Evolutionary conservation across 2,797 vertebrate species (phyloP), one percentile per base, ranked within the genome.

Genomic region (Apogon hyalosoma): DNA sequence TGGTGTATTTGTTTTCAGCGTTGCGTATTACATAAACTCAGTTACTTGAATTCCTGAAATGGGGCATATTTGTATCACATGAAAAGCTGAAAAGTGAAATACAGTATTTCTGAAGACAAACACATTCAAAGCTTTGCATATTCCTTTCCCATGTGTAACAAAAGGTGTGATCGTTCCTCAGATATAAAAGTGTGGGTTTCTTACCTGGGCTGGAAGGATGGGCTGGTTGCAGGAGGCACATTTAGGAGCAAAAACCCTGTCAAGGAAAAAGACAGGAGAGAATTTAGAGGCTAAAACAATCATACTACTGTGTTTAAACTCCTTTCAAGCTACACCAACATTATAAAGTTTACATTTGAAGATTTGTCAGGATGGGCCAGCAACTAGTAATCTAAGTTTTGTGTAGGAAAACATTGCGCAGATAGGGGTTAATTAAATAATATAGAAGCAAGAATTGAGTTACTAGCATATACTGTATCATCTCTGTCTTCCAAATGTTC

Each of bases 231-330:
- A 99, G 45, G 97, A 98, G 77, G 97, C 96, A 82, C 98, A 99
- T 90, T 98, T 99, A 36, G 98, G 98, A 75, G 98, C 98, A 90
- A 99, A 99, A 88, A 98, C 97, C 87, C 98, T 99, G 85, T 24
- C 55, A 47, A 11, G n/a, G 7, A 56, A 56, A 9, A 75, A 61
- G 16, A 72, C 21, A 80, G n/a, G 53, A 38, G 0, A 42, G 40
- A 55, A 18, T 16, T 61, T 28, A 28, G 24, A 28, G 24, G 24
- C 24, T 28, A 28, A 28, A 28, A 6, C 24, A 24, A 24, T 24
- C 21, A 24, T 24, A 24, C 4, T 24, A 24, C 4, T 24, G 21
- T 24, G 21, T 24, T 24, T 28, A 28, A 3, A 28, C 24, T 28
- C 33, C 2, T 10, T 33, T 33, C 7, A 6, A 8, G 9, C 33